Evolutionary conservation across 2,797 vertebrate genomes (phyloP).

Genomic region (Nothura maculosa): DNA sequence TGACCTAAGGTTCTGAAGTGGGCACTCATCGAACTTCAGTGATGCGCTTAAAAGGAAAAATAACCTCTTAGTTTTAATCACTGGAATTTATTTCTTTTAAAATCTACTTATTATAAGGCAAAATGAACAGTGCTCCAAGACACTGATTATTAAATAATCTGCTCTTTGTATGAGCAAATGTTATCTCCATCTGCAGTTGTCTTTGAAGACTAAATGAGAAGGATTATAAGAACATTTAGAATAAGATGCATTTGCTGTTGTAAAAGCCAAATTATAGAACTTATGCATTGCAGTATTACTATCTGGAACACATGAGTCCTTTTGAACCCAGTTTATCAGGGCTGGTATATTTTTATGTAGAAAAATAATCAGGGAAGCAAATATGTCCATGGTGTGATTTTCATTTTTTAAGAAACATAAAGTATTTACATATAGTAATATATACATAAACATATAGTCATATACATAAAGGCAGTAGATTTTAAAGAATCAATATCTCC

Average conservation of each 20-base stretch:
- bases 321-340: too few species aligned
- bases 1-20: neutral
- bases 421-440: neutral
- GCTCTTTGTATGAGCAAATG: constrained; percentile 47
- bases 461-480: neutral
- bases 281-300: constrained; percentile 24
- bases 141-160: constrained; percentile 34
- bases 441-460: neutral
- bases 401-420: neutral
- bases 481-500: neutral
- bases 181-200: constrained; percentile 52
- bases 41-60: neutral
- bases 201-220: constrained; percentile 36
- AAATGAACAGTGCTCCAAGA: constrained; percentile 42
- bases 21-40: neutral
- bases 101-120: constrained; percentile 29
- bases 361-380: neutral
- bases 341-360: neutral
- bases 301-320: constrained; percentile 9
- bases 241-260: constrained; percentile 35
- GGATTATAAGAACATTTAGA: constrained; percentile 37
- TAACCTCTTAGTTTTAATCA: neutral
- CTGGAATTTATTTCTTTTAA: neutral
- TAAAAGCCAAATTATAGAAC: constrained; percentile 43
- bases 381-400: neutral